Evolutionary conservation across 2,797 vertebrate species (phyloP).

Genomic region (Lepilemur septentrionalis): DNA sequence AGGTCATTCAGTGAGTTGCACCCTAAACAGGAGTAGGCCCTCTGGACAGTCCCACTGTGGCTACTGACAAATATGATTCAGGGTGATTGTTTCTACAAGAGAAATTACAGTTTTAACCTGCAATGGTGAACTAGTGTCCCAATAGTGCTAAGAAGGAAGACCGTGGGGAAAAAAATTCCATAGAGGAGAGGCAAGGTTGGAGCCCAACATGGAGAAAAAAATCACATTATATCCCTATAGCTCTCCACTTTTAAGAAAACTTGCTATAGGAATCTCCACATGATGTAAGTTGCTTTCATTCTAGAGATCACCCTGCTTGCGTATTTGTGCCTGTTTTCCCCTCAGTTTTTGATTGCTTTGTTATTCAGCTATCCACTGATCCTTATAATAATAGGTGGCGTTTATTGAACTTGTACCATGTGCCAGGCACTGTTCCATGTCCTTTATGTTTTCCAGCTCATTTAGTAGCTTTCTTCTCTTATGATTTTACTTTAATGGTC

Average conservation of each 20-base stretch:
- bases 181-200: not conserved
- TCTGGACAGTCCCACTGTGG: not conserved
- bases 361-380: not conserved
- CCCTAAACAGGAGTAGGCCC: not conserved
- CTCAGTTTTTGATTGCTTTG: not conserved
- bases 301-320: not conserved
- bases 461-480: constrained; percentile 2
- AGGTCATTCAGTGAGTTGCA: not conserved
- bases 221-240: not conserved
- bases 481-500: not conserved
- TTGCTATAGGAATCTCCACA: not conserved
- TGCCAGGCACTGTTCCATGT: not conserved
- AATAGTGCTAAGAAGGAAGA: constrained; percentile 1
- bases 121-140: not conserved
- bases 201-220: not conserved
- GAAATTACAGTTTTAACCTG: not conserved
- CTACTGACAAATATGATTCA: not conserved
- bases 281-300: not conserved
- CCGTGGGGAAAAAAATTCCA: not conserved
- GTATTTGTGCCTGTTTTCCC: not conserved
- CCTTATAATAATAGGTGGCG: not conserved
- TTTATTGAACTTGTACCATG: not conserved
- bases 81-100: not conserved
- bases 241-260: not conserved
- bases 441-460: not conserved